Evolutionary conservation across 2,797 vertebrate genomes (phyloP).

Genomic region (Melanogrammus aeglefinus): DNA sequence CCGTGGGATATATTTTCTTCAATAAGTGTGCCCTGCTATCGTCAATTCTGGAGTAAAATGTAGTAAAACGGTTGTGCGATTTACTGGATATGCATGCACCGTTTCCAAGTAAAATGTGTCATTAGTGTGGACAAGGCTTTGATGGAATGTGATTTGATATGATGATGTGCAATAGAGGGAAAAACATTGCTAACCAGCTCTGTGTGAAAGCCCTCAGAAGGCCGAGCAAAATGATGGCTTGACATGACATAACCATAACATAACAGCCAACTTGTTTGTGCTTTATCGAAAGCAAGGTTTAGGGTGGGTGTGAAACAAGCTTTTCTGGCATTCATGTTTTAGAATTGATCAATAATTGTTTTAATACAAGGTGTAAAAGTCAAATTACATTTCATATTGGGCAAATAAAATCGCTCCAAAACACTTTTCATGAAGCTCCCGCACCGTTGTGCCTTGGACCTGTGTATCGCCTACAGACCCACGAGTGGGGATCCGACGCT

Average conservation of each 20-base stretch:
- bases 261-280: neutral
- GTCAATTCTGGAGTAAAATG: neutral
- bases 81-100: too few relatives aligned
- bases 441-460: neutral
- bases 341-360: neutral
- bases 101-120: too few relatives aligned
- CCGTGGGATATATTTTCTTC: too few relatives aligned
- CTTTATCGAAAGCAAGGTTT: neutral
- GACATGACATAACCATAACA: neutral
- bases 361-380: neutral
- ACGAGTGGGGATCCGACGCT: neutral
- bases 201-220: neutral
- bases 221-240: neutral
- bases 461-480: neutral
- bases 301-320: neutral
- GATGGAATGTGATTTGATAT: too few relatives aligned
- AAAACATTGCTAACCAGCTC: too few relatives aligned
- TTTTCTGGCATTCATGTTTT: neutral
- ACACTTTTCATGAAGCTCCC: neutral
- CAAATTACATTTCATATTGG: neutral
- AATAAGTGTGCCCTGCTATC: neutral
- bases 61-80: neutral
- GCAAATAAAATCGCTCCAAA: neutral
- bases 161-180: too few relatives aligned
- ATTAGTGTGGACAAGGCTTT: too few relatives aligned